Evolutionary conservation across 2,888 invertebrate genomes (phyloP).

Genomic region (Drosophila algonquin): DNA sequence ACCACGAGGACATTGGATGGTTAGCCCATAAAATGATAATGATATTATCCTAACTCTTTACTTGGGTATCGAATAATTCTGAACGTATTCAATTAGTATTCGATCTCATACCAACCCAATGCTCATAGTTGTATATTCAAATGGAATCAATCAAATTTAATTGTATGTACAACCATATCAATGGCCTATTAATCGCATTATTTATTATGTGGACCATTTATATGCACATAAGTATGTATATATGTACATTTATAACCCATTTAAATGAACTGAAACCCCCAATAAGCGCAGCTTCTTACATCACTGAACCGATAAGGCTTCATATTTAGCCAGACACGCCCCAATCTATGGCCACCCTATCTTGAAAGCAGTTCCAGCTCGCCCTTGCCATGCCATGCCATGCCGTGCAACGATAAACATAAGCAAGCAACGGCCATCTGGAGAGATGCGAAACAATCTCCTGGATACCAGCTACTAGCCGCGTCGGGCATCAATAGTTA

Average conservation of each 20-base stretch:
- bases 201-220: slow-evolving; percentile 2
- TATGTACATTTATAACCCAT: not conserved
- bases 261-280: not conserved
- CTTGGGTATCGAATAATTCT: not conserved
- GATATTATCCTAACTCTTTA: not conserved
- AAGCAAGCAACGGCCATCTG: slow-evolving; percentile 44
- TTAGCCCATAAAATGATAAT: not conserved
- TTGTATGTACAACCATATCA: not conserved
- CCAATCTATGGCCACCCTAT: slow-evolving; percentile 16
- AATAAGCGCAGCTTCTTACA: slow-evolving; percentile 24
- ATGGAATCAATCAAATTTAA: not conserved
- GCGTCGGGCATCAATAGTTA: slow-evolving; percentile 52
- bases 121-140: not conserved
- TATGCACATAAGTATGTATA: too few relatives aligned
- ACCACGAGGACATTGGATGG: not conserved
- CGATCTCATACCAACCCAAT: not conserved
- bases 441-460: slow-evolving; percentile 12
- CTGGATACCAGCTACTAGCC: slow-evolving; percentile 15
- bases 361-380: not conserved
- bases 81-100: not conserved
- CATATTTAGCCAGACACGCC: slow-evolving; percentile 39
- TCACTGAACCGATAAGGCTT: slow-evolving; percentile 34
- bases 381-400: slow-evolving; percentile 16
- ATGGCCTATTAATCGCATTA: not conserved
- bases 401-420: slow-evolving; percentile 57